Conservation (phyloP, 1,140 invertebrate species). For the Kradibia gibbosae region DNA sequence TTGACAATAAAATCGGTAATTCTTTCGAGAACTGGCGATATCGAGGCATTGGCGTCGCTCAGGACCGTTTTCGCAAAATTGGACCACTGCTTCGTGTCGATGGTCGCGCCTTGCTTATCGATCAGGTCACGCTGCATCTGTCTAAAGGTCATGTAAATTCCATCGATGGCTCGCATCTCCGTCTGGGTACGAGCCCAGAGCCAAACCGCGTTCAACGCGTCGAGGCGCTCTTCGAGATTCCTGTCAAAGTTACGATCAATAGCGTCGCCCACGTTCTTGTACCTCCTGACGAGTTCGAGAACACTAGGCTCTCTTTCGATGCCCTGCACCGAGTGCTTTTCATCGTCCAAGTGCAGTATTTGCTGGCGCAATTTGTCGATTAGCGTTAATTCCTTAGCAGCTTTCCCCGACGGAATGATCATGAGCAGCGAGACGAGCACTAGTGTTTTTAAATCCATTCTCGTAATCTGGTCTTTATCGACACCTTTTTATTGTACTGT, state of each 20-base stretch:
- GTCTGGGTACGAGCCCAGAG: conserved; percentile 73
- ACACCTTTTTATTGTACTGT: not conserved
- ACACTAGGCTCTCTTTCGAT: not conserved
- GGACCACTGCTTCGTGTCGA: conserved; percentile 72
- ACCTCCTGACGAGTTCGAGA: conserved; percentile 72
- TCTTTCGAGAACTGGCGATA: conserved; percentile 70
- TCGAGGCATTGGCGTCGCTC: conserved; percentile 73
- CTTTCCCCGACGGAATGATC: not conserved
- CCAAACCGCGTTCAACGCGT: conserved; percentile 72
- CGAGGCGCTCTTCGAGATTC: conserved; percentile 64
- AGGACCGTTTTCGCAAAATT: conserved; percentile 78
- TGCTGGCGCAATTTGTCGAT: conserved; percentile 75
- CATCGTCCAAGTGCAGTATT: conserved; percentile 71
- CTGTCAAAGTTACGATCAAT: conserved; percentile 63
- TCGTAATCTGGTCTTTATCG: not conserved
- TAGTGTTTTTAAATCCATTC: conserved; percentile 1
- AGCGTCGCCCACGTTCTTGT: conserved; percentile 72
- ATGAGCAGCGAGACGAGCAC: not conserved
- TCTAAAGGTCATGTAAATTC: conserved; percentile 76
- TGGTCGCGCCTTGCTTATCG: conserved; percentile 55
- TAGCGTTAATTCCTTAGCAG: conserved; percentile 47
- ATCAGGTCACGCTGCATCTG: conserved; percentile 69
- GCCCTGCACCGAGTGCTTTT: not conserved
- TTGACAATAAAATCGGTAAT: conserved; percentile 74
- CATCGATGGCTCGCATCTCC: conserved; percentile 74